A percentile compares a stretch with the other conserved stretches of the same genome.
These are phyloP conservation scores for Plagodis dolabraria DNA, from an alignment of 2,888 invertebrate species.

Conservation along the genomic window DNA sequence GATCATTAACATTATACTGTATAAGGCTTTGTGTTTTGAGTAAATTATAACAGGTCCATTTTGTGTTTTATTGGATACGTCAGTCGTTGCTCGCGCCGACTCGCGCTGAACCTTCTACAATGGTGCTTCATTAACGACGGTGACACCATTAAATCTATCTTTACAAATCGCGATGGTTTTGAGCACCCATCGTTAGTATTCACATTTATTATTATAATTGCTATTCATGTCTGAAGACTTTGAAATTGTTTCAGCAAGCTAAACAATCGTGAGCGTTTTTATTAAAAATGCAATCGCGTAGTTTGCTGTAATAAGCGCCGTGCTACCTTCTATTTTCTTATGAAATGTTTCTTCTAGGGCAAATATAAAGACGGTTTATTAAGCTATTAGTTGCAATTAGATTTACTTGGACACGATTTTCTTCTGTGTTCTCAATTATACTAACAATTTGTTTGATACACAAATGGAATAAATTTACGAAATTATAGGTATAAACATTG, in stretches of 20 bases:
- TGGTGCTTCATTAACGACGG: slow-evolving; percentile 77
- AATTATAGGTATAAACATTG: slow-evolving; percentile 4
- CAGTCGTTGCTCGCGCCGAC: slow-evolving; percentile 55
- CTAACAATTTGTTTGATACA: not conserved
- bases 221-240: slow-evolving; percentile 43
- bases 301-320: slow-evolving; percentile 59
- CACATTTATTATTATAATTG: slow-evolving; percentile 54
- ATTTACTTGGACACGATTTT: slow-evolving; percentile 65
- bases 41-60: slow-evolving; percentile 82
- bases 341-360: slow-evolving; percentile 54
- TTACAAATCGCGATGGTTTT: slow-evolving; percentile 59
- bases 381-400: slow-evolving; percentile 74
- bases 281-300: slow-evolving; percentile 43
- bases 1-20: slow-evolving; percentile 83
- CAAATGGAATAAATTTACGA: slow-evolving; percentile 23
- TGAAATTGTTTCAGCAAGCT: slow-evolving; percentile 48
- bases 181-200: slow-evolving; percentile 43
- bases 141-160: slow-evolving; percentile 73
- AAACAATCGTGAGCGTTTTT: slow-evolving; percentile 55
- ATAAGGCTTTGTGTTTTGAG: slow-evolving; percentile 84
- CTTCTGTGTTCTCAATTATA: slow-evolving; percentile 38
- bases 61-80: slow-evolving; percentile 74
- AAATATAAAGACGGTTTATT: slow-evolving; percentile 60
- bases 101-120: slow-evolving; percentile 60
- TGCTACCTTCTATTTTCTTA: slow-evolving; percentile 46